Evolutionary conservation across 2,888 invertebrate genomes (phyloP).

Genomic region (Zhuqinia jingwanae): DNA sequence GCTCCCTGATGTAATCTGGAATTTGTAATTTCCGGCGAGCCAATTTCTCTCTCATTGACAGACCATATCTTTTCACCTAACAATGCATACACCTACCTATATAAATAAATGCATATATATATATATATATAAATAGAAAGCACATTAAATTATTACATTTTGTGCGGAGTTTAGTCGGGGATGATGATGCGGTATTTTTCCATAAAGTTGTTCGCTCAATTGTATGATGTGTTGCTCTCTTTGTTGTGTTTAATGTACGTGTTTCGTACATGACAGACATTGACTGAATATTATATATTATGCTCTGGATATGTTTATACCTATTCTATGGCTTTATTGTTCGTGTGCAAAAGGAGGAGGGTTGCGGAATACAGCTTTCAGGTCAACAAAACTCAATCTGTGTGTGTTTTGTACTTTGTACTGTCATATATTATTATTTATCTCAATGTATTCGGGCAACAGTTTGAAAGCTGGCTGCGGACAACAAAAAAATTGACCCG

Average conservation of each 20-base stretch:
- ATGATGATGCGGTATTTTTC: slow-evolving; percentile 9
- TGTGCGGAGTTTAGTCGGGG: background rate
- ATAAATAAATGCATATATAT: no score
- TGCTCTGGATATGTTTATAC: background rate
- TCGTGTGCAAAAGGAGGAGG: background rate
- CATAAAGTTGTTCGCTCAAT: background rate
- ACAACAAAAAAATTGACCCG: slow-evolving; percentile 41
- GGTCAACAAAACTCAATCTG: background rate
- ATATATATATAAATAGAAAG: no score
- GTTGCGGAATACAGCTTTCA: background rate
- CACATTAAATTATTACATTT: slow-evolving; percentile 38
- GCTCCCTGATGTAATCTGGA: slow-evolving; percentile 59
- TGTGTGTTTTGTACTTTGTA: no score
- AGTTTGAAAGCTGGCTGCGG: slow-evolving; percentile 30
- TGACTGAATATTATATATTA: background rate
- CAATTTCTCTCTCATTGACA: slow-evolving; percentile 48
- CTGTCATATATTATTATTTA: slow-evolving; percentile 15
- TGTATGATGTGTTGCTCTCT: background rate
- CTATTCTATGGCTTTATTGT: background rate
- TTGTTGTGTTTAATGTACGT: no score
- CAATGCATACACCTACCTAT: background rate
- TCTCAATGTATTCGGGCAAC: slow-evolving; percentile 21
- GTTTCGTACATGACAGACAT: background rate
- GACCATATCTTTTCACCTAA: slow-evolving; percentile 18
- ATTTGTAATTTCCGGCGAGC: slow-evolving; percentile 71